Evolutionary conservation across 2,113 vertebrate genomes (phyloP).

Genomic region (Bufo bufo): DNA sequence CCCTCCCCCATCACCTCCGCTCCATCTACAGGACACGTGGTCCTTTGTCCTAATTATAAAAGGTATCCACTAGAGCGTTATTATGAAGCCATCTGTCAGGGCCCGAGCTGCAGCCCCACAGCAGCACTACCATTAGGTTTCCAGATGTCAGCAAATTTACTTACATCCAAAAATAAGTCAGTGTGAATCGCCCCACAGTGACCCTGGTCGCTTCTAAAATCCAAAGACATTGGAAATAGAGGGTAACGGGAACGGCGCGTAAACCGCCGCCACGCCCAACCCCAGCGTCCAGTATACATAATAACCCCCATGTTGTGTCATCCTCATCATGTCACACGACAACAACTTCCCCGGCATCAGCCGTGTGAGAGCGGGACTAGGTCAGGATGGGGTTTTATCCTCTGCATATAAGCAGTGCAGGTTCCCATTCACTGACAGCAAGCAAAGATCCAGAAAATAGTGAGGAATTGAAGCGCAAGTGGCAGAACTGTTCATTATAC

Average conservation of each 20-base stretch:
- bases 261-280: no score
- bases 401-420: not conserved
- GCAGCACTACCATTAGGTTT: not conserved
- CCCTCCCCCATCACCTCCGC: not conserved
- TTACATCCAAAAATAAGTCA: not conserved
- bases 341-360: not conserved
- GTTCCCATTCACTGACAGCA: not conserved
- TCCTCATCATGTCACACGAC: no score
- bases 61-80: not conserved
- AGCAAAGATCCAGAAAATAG: not conserved
- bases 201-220: no score
- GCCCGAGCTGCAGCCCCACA: not conserved
- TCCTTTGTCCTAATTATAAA: not conserved
- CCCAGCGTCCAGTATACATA: no score
- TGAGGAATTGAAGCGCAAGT: not conserved
- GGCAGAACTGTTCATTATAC: not conserved
- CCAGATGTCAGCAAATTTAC: conserved; percentile 13
- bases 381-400: not conserved
- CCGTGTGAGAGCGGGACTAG: not conserved
- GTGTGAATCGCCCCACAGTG: not conserved
- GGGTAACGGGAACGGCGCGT: no score
- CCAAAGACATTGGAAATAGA: no score
- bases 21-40: not conserved
- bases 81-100: not conserved
- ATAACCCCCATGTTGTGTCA: no score